These are phyloP conservation scores for Drosophila nannoptera DNA, from an alignment of 1,140 invertebrate species.

Conservation along the genomic window DNA sequence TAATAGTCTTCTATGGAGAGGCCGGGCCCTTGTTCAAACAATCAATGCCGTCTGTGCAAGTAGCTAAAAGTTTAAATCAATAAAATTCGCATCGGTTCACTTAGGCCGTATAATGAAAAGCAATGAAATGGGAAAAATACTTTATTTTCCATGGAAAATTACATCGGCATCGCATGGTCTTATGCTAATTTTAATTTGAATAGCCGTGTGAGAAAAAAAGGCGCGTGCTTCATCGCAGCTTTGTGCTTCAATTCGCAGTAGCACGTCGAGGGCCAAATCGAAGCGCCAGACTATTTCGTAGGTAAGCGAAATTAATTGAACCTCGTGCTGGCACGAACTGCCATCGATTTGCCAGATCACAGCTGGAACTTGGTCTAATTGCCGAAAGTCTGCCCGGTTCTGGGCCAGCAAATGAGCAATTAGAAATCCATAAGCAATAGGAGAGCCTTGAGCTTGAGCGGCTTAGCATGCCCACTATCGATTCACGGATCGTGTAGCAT, in stretches of 20 bases:
- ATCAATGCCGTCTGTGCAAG: conserved; percentile 30
- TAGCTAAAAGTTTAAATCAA: conserved; percentile 76
- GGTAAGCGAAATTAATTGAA: not conserved
- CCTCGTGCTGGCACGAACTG: too few species aligned
- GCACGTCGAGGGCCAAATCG: conserved; percentile 14
- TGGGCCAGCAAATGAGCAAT: too few species aligned
- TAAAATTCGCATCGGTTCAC: conserved; percentile 58
- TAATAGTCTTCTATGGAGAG: conserved; percentile 63
- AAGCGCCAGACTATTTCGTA: not conserved
- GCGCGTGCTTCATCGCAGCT: conserved; percentile 53
- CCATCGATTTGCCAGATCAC: too few species aligned
- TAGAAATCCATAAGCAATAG: too few species aligned
- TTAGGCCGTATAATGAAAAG: conserved; percentile 30
- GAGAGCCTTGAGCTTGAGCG: too few species aligned
- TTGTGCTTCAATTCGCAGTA: conserved; percentile 33
- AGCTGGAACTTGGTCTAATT: too few species aligned
- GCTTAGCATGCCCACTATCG: conserved; percentile 3
- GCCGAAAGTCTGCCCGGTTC: too few species aligned
- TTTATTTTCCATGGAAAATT: conserved; percentile 74
- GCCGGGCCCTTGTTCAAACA: conserved; percentile 67
- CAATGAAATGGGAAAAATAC: conserved; percentile 31
- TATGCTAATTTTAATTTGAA: conserved; percentile 76
- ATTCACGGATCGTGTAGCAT: not conserved
- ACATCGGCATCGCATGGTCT: conserved; percentile 50
- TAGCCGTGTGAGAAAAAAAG: conserved; percentile 70